Conservation (phyloP, 2,113 vertebrate genomes). For the Lethenteron camtschaticum region DNA sequence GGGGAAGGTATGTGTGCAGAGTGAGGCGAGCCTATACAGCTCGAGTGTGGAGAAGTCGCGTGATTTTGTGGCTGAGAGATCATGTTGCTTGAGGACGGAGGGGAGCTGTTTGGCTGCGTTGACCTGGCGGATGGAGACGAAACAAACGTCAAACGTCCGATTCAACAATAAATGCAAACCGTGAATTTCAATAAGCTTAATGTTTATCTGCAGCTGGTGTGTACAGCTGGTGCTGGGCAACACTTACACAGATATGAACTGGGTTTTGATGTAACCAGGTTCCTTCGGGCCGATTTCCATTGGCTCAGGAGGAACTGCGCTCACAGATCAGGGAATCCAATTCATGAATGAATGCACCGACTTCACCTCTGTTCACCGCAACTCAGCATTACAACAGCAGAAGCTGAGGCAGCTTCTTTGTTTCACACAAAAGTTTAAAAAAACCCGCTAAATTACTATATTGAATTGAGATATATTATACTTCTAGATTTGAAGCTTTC, state of each 20-base stretch:
- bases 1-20: too few species aligned
- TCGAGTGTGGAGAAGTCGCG: too few species aligned
- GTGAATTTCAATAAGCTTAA: too few species aligned
- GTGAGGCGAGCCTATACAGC: too few species aligned
- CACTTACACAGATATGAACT: constrained; percentile 5
- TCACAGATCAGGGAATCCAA: background rate
- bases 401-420: background rate
- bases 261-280: constrained; percentile 1
- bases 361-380: background rate
- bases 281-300: background rate
- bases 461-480: background rate
- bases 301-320: background rate
- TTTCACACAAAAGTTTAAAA: background rate
- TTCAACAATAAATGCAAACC: too few species aligned
- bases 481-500: background rate
- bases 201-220: too few species aligned
- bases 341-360: background rate
- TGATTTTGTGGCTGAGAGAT: too few species aligned
- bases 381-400: background rate
- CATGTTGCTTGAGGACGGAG: too few species aligned
- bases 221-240: background rate
- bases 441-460: background rate
- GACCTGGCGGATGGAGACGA: too few species aligned
- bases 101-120: too few species aligned
- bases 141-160: too few species aligned